Evolutionary conservation across 2,797 vertebrate species (phyloP), one percentile per base, ranked within the genome.

Genomic region (Atherinosoma microstoma): DNA sequence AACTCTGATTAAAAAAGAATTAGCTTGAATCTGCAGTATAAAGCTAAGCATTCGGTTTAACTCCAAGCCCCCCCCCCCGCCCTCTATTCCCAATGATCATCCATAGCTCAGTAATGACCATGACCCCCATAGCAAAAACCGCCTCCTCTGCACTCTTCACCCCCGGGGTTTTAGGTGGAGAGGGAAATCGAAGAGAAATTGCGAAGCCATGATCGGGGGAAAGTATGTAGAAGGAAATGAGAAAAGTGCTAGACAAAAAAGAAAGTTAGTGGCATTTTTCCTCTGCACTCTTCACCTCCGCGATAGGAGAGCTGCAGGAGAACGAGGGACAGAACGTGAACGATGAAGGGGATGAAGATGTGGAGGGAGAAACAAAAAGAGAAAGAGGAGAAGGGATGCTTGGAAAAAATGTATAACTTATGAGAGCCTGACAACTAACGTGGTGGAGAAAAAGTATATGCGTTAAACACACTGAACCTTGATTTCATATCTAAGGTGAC

Each of bases 141-240:
- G 57, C 61, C 34, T 76, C 60, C 58, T 54, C 73, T 86, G 82
- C 78, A 85, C 75, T 75, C 70, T 74, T 83, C 75, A 85, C 74
- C 83, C 40, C 49, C 22, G 36, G 70, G 73, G 54, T 64, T 70
- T 73, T 34, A 66, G 68, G 32, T 5, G 5, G 47, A 64, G 56
- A 58, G 47, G 22, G 20, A 32, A 45, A 58, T 34, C 10, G 20
- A 73, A 71, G 73, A 86, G 63, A 78, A 78, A 87, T 80, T 77
- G 68, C 29, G 3, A 51, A 72, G 56, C 38, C 45, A 1, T 47
- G 75, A 84, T 80, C 62, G 16, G 36, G 49, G 63, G 69, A 84
- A 88, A 85, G 67, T 79, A 88, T 91, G 85, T 81, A 59, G 75
- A 81, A 82, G 87, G 88, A 89, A 88, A 89, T 90, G 82, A 90